Conservation (phyloP, 2,797 vertebrate species). For the Crenuchus spilurus region DNA sequence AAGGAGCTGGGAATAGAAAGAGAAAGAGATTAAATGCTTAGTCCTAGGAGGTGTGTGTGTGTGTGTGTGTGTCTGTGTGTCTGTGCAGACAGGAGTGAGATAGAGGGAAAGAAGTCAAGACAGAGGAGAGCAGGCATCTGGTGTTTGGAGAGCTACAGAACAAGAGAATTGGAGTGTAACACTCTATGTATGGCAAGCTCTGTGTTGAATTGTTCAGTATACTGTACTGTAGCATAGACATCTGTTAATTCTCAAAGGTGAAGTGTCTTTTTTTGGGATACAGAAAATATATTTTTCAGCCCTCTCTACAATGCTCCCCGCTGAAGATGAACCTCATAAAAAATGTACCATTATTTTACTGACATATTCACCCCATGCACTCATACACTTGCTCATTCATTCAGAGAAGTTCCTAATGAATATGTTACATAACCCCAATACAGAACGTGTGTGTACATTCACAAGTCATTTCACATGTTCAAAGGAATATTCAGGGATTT, state of each 20-base stretch:
- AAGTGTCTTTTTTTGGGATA: not conserved
- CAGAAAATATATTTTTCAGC: not conserved
- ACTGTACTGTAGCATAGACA: constrained; percentile 11
- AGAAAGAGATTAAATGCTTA: constrained; percentile 49
- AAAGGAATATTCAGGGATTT: not conserved
- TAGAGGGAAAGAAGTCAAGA: not conserved
- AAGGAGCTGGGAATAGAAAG: constrained; percentile 54
- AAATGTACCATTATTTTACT: not conserved
- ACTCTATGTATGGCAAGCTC: constrained; percentile 8
- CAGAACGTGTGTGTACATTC: not conserved
- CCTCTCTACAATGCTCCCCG: not conserved
- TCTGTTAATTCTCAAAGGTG: constrained; percentile 21
- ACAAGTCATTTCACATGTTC: not conserved
- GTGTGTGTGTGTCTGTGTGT: constrained; percentile 14
- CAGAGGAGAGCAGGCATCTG: constrained; percentile 12
- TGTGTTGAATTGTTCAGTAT: constrained; percentile 13
- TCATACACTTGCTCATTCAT: constrained; percentile 4
- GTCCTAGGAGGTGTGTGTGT: constrained; percentile 21
- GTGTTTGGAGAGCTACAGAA: constrained; percentile 23
- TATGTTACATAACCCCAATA: not conserved
- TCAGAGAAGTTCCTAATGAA: not conserved
- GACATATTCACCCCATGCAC: not conserved
- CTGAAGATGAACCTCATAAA: not conserved
- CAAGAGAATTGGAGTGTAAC: constrained; percentile 7
- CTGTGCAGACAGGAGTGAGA: not conserved